Evolutionary conservation across 2,113 vertebrate genomes (phyloP).

Genomic region (Willisornis vidua): DNA sequence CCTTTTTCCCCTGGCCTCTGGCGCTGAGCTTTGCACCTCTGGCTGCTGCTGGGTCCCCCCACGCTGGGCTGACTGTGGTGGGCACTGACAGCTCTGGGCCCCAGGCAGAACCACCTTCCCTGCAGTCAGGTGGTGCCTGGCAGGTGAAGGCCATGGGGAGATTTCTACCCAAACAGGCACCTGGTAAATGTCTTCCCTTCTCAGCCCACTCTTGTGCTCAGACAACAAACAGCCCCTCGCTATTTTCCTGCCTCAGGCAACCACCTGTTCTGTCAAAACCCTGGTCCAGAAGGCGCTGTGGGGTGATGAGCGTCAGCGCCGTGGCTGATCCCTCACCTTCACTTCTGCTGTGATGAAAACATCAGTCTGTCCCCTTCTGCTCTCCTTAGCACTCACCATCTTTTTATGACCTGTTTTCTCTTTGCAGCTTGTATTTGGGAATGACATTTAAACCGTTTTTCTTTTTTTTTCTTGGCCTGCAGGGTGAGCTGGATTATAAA

Average conservation of each 20-base stretch:
- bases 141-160: not conserved
- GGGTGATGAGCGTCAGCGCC: not conserved
- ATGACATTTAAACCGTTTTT: constrained; percentile 28
- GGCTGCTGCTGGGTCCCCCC: not conserved
- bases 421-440: constrained; percentile 38
- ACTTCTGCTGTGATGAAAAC: not conserved
- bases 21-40: not conserved
- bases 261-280: constrained; percentile 3
- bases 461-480: not conserved
- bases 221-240: not conserved
- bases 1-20: not conserved
- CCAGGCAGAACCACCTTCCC: not conserved
- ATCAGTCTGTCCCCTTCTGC: not conserved
- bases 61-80: fast-evolving
- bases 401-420: constrained; percentile 12
- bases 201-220: not conserved
- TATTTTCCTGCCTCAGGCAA: constrained; percentile 31
- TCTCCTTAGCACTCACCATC: not conserved
- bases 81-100: not conserved
- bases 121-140: not conserved
- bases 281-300: not conserved
- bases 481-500: constrained; percentile 94
- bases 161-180: not conserved
- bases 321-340: not conserved
- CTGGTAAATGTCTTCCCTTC: not conserved